Percentiles rank a stretch among this genome's conserved stretches.
Conservation (phyloP, 2,797 vertebrate genomes). For the Acanthurus lineatus region DNA sequence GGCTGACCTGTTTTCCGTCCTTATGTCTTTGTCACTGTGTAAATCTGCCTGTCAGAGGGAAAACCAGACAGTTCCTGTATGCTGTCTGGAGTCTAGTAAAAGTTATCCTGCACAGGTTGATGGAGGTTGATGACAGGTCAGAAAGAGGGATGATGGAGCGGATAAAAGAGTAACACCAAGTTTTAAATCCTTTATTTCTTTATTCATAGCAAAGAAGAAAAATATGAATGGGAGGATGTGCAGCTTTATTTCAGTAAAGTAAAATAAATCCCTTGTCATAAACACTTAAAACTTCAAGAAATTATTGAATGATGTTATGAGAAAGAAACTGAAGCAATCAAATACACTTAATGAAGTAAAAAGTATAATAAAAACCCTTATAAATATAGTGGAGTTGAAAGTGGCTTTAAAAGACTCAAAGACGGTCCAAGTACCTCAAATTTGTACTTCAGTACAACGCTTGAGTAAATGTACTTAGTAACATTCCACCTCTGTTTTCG, state of each 20-base stretch:
- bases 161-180: neutral
- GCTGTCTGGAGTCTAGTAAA: slow-evolving; percentile 30
- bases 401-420: too few relatives aligned
- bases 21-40: slow-evolving; percentile 32
- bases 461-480: neutral
- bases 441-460: neutral
- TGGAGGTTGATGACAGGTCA: neutral
- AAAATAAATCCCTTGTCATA: neutral
- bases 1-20: slow-evolving; percentile 28
- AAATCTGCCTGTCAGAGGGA: slow-evolving; percentile 10
- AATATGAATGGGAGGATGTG: neutral
- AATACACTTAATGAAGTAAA: too few relatives aligned
- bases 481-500: neutral
- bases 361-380: too few relatives aligned
- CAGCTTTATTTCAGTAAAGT: neutral
- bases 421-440: too few relatives aligned
- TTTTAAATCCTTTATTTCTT: slow-evolving; percentile 3
- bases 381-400: neutral
- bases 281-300: neutral
- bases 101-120: neutral
- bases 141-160: neutral
- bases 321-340: too few relatives aligned
- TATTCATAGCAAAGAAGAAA: neutral
- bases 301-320: neutral
- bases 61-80: slow-evolving; percentile 20